These are phyloP conservation scores for Taenioides sp. DNA, from an alignment of 2,797 vertebrate genomes.

Conservation along the genomic window DNA sequence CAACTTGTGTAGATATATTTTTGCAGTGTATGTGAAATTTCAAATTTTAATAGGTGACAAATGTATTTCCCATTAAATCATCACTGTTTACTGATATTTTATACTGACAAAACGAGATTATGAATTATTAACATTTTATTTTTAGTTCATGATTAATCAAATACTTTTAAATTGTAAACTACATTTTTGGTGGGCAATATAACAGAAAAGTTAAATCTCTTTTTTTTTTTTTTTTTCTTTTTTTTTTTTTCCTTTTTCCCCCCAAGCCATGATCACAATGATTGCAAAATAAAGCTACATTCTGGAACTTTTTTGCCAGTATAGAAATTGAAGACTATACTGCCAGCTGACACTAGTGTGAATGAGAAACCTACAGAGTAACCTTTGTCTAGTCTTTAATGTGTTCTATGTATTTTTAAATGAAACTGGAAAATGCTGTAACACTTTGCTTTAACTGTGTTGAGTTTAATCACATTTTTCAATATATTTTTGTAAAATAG, in stretches of 20 bases:
- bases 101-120: not conserved
- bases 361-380: too few relatives aligned
- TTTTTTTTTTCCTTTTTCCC: too few relatives aligned
- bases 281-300: not conserved
- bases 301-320: not conserved
- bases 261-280: too few relatives aligned
- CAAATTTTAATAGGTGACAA: not conserved
- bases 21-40: not conserved
- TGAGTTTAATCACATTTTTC: not conserved
- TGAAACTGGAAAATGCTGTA: not conserved
- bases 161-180: not conserved
- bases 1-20: too few relatives aligned
- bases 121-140: not conserved
- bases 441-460: not conserved
- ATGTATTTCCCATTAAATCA: too few relatives aligned
- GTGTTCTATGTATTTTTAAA: not conserved
- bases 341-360: too few relatives aligned
- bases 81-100: not conserved
- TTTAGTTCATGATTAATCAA: not conserved
- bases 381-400: not conserved
- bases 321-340: not conserved
- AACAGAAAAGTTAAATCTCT: too few relatives aligned
- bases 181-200: not conserved
- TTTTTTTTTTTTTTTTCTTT: too few relatives aligned
- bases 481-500: not conserved